Conservation (phyloP, 2,113 vertebrate genomes). For the Guaruba guarouba region DNA sequence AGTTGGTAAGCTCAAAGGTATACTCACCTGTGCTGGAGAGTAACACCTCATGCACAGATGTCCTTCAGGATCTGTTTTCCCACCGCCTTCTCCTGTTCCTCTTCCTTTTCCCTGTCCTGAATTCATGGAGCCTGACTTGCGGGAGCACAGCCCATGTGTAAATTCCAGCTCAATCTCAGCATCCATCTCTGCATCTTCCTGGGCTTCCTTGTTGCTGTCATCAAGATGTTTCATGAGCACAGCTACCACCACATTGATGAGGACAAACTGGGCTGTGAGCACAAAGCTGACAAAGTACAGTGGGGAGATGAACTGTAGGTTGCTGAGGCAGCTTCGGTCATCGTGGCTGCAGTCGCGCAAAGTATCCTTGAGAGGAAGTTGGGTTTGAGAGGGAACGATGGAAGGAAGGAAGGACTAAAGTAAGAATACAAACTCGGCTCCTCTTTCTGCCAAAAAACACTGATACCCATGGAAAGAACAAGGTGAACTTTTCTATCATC, state of each 20-base stretch:
- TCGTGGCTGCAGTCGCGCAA: slow-evolving; percentile 92
- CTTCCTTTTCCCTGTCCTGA: slow-evolving; percentile 60
- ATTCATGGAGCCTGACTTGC: slow-evolving; percentile 69
- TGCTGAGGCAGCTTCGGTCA: slow-evolving; percentile 94
- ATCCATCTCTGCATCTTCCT: slow-evolving; percentile 98
- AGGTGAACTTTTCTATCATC: background rate
- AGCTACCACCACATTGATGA: slow-evolving; percentile 99
- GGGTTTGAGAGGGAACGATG: background rate
- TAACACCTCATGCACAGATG: slow-evolving; percentile 79
- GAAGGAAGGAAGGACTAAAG: slow-evolving; percentile 49
- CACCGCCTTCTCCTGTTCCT: slow-evolving; percentile 39
- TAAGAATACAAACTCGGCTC: slow-evolving; percentile 9
- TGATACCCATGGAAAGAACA: background rate
- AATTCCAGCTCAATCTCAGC: slow-evolving; percentile 96
- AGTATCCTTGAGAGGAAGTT: slow-evolving; percentile 83
- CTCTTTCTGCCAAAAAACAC: background rate
- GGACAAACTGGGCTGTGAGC: slow-evolving; percentile 99
- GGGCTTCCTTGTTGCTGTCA: slow-evolving; percentile 99
- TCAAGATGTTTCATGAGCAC: slow-evolving; percentile 99
- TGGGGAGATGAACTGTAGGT: slow-evolving; percentile 91
- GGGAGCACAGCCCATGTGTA: slow-evolving; percentile 81
- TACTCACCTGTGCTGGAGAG: slow-evolving; percentile 91
- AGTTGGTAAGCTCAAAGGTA: background rate
- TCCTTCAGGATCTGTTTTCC: slow-evolving; percentile 59
- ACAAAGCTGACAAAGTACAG: slow-evolving; percentile 99